These are phyloP conservation scores for Babylonia areolata DNA, from an alignment of 1,140 invertebrate genomes.

Conservation along the genomic window DNA sequence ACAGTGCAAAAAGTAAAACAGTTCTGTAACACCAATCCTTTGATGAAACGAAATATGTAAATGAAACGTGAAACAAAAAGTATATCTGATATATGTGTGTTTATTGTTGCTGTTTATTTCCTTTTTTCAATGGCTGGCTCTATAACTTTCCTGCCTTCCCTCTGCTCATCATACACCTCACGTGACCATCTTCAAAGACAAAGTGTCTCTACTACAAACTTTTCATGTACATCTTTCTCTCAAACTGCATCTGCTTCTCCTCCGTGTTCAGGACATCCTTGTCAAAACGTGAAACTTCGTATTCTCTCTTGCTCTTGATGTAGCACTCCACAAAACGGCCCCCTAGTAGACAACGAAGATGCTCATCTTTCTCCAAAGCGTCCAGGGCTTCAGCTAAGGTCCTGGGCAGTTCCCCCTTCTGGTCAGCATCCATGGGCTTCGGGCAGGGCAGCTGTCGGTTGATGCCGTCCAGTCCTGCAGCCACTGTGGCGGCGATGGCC, in stretches of 20 bases:
- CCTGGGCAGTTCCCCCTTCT: neutral
- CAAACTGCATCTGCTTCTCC: conserved; percentile 20
- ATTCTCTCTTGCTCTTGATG: conserved; percentile 5
- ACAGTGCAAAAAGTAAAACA: too few species aligned
- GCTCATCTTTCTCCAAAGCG: conserved; percentile 27
- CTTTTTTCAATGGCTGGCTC: too few species aligned
- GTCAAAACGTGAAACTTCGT: neutral
- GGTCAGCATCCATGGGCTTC: neutral
- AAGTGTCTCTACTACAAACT: neutral
- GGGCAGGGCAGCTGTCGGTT: conserved; percentile 25
- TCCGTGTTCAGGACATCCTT: neutral
- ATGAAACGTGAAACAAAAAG: too few species aligned
- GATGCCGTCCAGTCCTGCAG: conserved; percentile 36
- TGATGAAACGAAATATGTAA: too few species aligned
- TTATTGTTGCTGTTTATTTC: too few species aligned
- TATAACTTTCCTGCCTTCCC: neutral
- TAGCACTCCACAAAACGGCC: conserved; percentile 25
- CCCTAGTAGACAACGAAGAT: conserved; percentile 23
- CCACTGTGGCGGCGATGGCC: conserved; percentile 33
- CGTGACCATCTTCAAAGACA: neutral
- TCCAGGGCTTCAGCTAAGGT: conserved; percentile 25
- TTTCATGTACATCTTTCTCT: conserved; percentile 29
- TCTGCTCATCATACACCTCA: neutral
- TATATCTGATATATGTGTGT: too few species aligned
- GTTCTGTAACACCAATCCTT: too few species aligned